Base-by-base conservation (phyloP, 1,140 invertebrate species). In the Panagrolaimus sp. region DNA sequence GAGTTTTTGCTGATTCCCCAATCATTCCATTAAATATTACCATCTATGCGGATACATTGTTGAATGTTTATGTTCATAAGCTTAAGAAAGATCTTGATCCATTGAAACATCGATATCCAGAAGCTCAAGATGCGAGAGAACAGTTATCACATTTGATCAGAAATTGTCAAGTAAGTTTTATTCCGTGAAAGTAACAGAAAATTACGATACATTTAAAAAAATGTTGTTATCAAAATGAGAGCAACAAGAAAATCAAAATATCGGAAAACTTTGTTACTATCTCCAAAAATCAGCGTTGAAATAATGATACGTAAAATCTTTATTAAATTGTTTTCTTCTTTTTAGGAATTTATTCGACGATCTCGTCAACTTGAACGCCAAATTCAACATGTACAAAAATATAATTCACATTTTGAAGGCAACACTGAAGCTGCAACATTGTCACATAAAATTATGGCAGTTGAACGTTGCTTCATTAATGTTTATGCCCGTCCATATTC, bases 21-120 rank as follows among this genome's bases (percentile, higher is more conserved):
- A 68, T 85, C 46, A 66, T 86, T 9, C 85, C 85, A 5, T 80
- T 85, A 43, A 83, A 83, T 53, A 76, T 71, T 14, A 69, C 64
- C 1, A 44, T 65, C 27, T 71, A 76, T 66, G 68, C 75, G 16
- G 38, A 75, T n/a, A 63, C 47, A 11, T 38, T 78, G 16, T 53
- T 68, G 43, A 46, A 73, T 27, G 53, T 44, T 16, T 78, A 79
- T 66, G 73, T 79, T 9, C 23, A 42, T 16, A 63, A 77, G 20
- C 44, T 73, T 46, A 75, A 78, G 57, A 68, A 20, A 51, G 57
- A 42, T 16, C 11, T 68, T 20, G 65, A 74, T 46, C 16, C 44
- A 63, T 38, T 25, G 14, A 46, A 63, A 65, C 14, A 46, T 48
- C 71, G 42, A 23, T 57, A 25, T 67, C 53, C 38, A 14, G 16